Conservation (phyloP, 2,113 vertebrate genomes). For the Pelecanus crispus region DNA sequence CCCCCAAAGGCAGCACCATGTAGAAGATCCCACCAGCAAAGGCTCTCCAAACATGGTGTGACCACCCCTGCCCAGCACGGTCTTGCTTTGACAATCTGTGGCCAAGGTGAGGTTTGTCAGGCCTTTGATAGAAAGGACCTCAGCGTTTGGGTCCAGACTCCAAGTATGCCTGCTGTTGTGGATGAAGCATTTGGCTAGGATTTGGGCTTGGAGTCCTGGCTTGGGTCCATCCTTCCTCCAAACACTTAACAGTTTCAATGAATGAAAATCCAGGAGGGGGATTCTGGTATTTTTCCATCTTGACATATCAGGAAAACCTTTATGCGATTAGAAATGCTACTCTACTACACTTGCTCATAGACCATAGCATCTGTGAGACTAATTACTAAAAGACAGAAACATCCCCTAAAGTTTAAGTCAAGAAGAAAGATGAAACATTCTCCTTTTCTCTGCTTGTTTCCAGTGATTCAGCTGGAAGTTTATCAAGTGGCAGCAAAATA, state of each 20-base stretch:
- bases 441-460: not conserved
- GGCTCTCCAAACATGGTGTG: rapidly evolving
- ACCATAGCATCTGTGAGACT: not conserved
- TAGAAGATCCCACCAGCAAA: not conserved
- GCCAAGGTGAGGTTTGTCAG: not conserved
- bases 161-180: not conserved
- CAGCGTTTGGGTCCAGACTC: not conserved
- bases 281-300: not conserved
- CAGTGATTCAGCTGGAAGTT: not conserved
- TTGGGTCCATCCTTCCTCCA: not conserved
- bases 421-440: not conserved
- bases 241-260: not conserved
- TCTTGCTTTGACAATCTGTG: not conserved
- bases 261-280: not conserved
- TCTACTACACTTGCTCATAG: not conserved
- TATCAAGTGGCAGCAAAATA: not conserved
- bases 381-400: not conserved
- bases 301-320: not conserved
- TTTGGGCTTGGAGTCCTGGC: not conserved
- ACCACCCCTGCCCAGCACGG: rapidly evolving
- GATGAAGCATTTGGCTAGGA: not conserved
- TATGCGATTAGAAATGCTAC: not conserved
- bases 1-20: not conserved
- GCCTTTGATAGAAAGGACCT: not conserved
- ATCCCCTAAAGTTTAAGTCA: not conserved